Base-by-base conservation (phyloP, 2,797 vertebrate genomes). In the Galagoides demidoff region DNA sequence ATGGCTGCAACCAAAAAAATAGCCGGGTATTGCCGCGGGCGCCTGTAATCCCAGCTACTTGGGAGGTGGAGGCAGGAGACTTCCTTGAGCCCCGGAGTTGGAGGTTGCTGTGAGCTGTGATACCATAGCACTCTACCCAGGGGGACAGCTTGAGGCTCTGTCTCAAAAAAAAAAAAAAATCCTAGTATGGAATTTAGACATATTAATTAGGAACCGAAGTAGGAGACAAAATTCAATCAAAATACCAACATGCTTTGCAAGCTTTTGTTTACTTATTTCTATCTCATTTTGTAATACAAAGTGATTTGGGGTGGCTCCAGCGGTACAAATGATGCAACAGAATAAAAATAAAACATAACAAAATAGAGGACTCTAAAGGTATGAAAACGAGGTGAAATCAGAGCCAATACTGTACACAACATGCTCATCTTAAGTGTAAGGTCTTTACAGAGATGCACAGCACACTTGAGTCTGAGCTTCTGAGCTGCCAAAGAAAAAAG, bases 211-310 rank as follows among this genome's bases (percentile, higher is more conserved):
- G 66, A 76, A 64, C 22, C 43, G 43, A 12, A 57, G 23, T 59
- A 49, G 57, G 23, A 90, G 37, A 85, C n/a, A 45, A 93, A 89
- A 91, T 43, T 73, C 34, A 90, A 49, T 76, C 49, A 27, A 27
- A 64, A 68, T n/a, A 29, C 3, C 57, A n/a, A 25, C 8, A 4
- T 37, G 31, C 49, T 88, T 17, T 10, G 16, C n/a, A 49, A 39
- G 43, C 57, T 90, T 90, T 74, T 81, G 1, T 93, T 81, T 78
- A 45, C 17, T 78, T 78, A 37, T 64, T 95, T 95, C 43, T 76
- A n/a, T n/a, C 16, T 74, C 25, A 66, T 76, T 70, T 91, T 85
- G 45, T 76, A 76, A 90, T 34, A 73, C 22, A 81, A 87, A 74
- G n/a, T 16, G 52, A 55, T 52, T 25, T 77, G 66, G 17, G 25